Evolutionary conservation across 64 coral and sea anemone species (phyloP), one percentile per base, ranked within the genome.

Genomic region (Pocillopora verrucosa): DNA sequence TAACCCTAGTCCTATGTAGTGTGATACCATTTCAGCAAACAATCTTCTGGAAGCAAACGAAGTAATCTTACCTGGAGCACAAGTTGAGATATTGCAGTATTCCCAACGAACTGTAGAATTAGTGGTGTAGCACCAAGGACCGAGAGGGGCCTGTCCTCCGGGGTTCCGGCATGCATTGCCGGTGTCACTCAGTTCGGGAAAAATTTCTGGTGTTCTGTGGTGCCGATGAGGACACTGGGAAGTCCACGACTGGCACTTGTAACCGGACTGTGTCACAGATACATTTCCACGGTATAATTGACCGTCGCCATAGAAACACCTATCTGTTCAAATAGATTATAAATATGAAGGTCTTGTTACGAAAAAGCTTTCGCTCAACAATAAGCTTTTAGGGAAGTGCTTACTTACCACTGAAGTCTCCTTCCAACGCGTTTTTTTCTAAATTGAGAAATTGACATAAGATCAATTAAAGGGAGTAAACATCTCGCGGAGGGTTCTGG

Each of bases 161-260:
- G 93, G 93, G 61, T 95, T 95, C 82, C 93, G 84, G 85, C 93
- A 95, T 88, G 93, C 89, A 91, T 95, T 95, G 89, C 78, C 84
- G 1, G 89, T 89, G n/a, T 86, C 87, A 14, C 60, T n/a, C 24
- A 95, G 84, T 88, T 95, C 93, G 59, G 82, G 89, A 20, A 81
- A 95, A 14, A 83, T 80, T 2, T 91, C 65, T 61, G 72, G 51
- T 10, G 78, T 84, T 75, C 80, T 87, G 61, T 58, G 24, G 78
- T 95, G 93, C 20, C 89, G 89, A 45, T 95, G 93, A 60, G 93
- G 93, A 76, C 93, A 95, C 60, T 91, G 89, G 60, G 75, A 60
- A 36, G 84, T n/a, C 93, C 93, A 95, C 58, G 72, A 75, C 70
- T 95, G 93, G 58, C 93, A 95, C 34, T 58, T 82, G 77, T 84